phyloP scores from a whole-genome alignment of 2,797 vertebrate species.

The Sparidentex hasta region DNA sequence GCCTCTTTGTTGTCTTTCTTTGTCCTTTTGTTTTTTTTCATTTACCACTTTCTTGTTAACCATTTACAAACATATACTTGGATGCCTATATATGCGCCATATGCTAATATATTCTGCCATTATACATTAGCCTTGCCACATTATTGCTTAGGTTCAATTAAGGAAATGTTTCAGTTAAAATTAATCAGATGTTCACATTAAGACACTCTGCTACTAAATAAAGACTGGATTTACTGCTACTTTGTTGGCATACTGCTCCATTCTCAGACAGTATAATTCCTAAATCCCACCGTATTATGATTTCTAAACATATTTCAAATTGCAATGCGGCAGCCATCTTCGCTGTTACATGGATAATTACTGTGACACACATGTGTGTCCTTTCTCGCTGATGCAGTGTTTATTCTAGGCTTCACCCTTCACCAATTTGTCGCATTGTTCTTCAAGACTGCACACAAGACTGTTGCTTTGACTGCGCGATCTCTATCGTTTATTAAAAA shows the following conservation, averaged over 20 bases:
- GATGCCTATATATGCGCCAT: background rate
- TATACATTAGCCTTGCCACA: background rate
- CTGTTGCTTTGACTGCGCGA: background rate
- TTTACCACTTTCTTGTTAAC: too few relatives aligned
- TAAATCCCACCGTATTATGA: background rate
- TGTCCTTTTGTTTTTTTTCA: too few relatives aligned
- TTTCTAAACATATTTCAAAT: background rate
- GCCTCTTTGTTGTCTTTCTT: too few relatives aligned
- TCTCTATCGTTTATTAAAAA: background rate
- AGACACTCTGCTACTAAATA: background rate
- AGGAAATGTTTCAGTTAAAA: background rate
- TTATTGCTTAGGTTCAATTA: too few relatives aligned
- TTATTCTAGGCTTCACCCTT: background rate
- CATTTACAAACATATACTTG: too few relatives aligned
- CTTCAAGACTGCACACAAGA: background rate
- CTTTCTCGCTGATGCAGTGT: conserved; percentile 4
- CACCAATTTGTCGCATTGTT: conserved; percentile 19
- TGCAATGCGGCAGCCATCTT: conserved; percentile 2
- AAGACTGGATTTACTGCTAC: background rate
- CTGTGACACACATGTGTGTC: background rate
- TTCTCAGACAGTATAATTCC: background rate
- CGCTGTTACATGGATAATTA: background rate
- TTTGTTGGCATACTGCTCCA: background rate
- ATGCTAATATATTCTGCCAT: background rate
- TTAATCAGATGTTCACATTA: background rate